A percentile compares a stretch with the other conserved stretches of the same genome.
Evolutionary conservation across 2,888 invertebrate species (phyloP).

Genomic region (Mechanitis mazaeus): DNA sequence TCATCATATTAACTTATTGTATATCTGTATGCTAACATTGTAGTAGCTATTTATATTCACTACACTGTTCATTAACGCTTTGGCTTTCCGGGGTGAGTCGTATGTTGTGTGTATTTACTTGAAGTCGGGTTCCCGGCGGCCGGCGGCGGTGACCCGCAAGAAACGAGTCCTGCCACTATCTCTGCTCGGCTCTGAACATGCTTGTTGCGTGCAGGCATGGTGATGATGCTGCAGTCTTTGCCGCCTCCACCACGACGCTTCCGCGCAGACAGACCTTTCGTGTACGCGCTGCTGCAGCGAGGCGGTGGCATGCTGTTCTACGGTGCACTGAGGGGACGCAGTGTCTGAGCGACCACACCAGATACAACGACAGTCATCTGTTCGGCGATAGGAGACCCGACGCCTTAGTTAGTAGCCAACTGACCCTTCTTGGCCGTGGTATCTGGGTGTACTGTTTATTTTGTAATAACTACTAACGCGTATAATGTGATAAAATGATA

Average conservation of each 20-base stretch:
- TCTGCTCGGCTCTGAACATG: conserved; percentile 29
- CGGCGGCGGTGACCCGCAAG: conserved; percentile 46
- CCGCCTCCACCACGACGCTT: conserved; percentile 43
- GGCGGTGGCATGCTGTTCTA: conserved; percentile 44
- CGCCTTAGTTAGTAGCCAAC: conserved; percentile 49
- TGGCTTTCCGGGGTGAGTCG: conserved; percentile 10
- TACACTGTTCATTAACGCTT: neutral
- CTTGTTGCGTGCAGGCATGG: conserved; percentile 53
- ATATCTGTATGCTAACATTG: no score
- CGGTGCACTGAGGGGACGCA: conserved; percentile 46
- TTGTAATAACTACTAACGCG: conserved; percentile 30
- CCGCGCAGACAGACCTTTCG: conserved; percentile 64
- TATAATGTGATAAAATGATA: neutral
- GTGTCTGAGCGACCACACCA: neutral
- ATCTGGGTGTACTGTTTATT: conserved; percentile 40
- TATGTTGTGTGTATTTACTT: conserved; percentile 30
- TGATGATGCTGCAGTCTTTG: conserved; percentile 62
- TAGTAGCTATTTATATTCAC: no score
- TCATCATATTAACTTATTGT: no score
- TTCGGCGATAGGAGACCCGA: conserved; percentile 30
- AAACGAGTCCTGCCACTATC: conserved; percentile 38
- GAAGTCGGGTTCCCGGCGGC: conserved; percentile 34
- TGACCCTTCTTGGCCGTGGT: conserved; percentile 50
- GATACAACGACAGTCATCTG: no score
- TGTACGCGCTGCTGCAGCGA: conserved; percentile 49